Evolutionary conservation across 2,113 vertebrate species (phyloP).

Genomic region (Chaetops frenatus): DNA sequence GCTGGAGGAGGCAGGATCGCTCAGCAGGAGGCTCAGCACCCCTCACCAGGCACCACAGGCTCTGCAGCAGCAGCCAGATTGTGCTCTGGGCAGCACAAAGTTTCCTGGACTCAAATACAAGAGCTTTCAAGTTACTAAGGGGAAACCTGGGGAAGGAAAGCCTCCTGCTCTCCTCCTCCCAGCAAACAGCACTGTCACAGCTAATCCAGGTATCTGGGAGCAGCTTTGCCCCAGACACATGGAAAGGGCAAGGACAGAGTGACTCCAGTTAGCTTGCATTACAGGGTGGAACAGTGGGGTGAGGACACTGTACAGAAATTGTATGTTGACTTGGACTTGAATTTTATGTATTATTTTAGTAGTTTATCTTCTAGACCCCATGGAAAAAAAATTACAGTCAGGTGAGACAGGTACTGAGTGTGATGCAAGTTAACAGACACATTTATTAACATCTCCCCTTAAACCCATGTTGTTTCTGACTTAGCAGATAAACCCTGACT

Average conservation of each 20-base stretch:
- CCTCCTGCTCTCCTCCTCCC: rapidly evolving
- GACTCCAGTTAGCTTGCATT: background rate
- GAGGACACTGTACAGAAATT: background rate
- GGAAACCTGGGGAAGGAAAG: background rate
- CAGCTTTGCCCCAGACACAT: background rate
- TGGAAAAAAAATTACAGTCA: background rate
- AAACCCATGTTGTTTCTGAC: background rate
- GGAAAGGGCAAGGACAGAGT: background rate
- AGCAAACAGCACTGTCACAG: background rate
- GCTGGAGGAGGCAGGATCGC: background rate
- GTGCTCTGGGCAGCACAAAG: background rate
- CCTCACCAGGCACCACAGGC: background rate
- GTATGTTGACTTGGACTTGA: background rate
- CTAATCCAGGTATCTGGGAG: background rate
- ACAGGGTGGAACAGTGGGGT: background rate
- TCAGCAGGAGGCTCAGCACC: background rate
- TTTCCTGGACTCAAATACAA: background rate
- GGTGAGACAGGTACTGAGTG: background rate
- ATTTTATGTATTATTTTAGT: background rate
- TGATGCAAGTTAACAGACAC: background rate
- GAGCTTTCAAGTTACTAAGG: background rate
- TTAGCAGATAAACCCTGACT: background rate
- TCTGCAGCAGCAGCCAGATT: background rate
- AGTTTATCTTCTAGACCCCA: background rate
- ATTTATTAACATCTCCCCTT: background rate